A percentile compares a stretch with the other conserved stretches of the same genome.
Conservation (phyloP, 2,888 invertebrate genomes). For the Eubasilissa splendida region DNA sequence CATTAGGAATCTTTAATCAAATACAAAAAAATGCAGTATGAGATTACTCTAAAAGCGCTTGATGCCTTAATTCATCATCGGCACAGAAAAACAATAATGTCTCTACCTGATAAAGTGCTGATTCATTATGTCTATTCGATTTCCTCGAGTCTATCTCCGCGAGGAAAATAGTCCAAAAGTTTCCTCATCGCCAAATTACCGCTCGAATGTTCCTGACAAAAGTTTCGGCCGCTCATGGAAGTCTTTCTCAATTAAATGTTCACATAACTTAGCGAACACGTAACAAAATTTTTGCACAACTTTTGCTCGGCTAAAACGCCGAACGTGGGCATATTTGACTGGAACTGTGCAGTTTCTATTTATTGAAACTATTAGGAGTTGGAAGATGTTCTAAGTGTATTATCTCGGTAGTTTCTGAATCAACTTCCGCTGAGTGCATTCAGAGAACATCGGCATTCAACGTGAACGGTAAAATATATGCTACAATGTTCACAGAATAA, state of each 20-base stretch:
- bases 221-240: conserved; percentile 33
- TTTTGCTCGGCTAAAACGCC: conserved; percentile 27
- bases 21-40: too few species aligned
- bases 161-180: conserved; percentile 16
- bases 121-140: not conserved
- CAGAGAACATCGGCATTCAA: not conserved
- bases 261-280: conserved; percentile 17
- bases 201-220: conserved; percentile 23
- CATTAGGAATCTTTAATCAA: too few species aligned
- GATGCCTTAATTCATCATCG: too few species aligned
- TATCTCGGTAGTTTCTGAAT: not conserved
- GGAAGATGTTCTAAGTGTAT: conserved; percentile 25
- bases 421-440: conserved; percentile 26
- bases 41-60: too few species aligned
- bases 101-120: too few species aligned
- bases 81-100: too few species aligned
- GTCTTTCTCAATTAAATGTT: conserved; percentile 39
- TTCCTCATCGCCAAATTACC: conserved; percentile 22
- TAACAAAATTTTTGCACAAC: conserved; percentile 41
- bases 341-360: conserved; percentile 43
- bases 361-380: conserved; percentile 52
- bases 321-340: conserved; percentile 32
- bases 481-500: too few species aligned
- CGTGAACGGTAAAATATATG: too few species aligned
- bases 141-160: not conserved